Conservation (phyloP, 2,113 vertebrate genomes). For the Fulmarus glacialis region DNA sequence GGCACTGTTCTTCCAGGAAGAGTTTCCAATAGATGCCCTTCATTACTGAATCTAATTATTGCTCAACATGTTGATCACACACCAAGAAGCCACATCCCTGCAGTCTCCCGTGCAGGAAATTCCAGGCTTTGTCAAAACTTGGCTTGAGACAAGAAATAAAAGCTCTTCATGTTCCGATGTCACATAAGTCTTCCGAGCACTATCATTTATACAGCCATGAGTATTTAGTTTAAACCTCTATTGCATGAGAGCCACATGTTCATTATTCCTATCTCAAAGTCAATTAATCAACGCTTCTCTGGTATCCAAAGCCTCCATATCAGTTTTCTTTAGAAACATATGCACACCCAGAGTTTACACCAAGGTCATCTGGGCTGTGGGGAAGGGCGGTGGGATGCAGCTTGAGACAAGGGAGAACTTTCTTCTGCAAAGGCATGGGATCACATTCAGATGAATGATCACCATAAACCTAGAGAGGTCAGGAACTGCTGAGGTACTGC, state of each 20-base stretch:
- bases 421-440: neutral
- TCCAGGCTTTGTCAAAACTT: neutral
- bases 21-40: neutral
- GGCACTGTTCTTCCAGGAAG: neutral
- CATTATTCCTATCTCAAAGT: neutral
- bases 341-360: neutral
- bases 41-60: neutral
- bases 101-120: neutral
- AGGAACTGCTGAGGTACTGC: neutral
- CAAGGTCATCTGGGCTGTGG: neutral
- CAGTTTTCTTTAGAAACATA: neutral
- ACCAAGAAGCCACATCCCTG: neutral
- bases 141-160: slow-evolving; percentile 6
- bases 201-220: neutral
- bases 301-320: neutral
- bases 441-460: neutral
- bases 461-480: neutral
- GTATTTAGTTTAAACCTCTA: neutral
- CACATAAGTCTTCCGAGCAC: neutral
- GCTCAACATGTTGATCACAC: neutral
- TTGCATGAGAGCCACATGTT: neutral
- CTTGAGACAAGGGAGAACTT: neutral
- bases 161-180: neutral
- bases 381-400: neutral
- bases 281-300: neutral